phyloP scores from a whole-genome alignment of 2,888 invertebrate genomes.

The Pomacea canaliculata region DNA sequence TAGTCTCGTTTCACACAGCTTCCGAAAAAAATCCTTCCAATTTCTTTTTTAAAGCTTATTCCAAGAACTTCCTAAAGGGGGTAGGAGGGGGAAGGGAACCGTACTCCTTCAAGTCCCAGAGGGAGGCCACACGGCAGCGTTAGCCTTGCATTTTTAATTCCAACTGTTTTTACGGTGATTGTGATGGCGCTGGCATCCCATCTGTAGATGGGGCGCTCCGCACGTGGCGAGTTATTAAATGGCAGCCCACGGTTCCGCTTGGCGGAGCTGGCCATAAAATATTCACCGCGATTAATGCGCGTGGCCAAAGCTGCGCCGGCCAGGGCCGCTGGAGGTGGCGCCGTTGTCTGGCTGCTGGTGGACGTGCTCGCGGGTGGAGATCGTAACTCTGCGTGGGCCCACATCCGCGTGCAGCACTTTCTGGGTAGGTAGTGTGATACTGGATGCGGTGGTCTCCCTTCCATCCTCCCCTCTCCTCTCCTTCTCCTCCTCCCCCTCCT shows the following conservation, averaged over 20 bases:
- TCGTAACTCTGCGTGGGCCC: too few species aligned
- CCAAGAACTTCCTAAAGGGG: too few species aligned
- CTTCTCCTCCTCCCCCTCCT: not conserved
- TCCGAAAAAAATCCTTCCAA: too few species aligned
- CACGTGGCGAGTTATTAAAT: not conserved
- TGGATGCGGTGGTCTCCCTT: not conserved
- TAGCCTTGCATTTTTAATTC: conserved; percentile 1
- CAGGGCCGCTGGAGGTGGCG: not conserved
- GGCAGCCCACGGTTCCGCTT: not conserved
- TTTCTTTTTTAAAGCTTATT: too few species aligned
- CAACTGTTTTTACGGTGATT: conserved; percentile 1
- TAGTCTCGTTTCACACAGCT: too few species aligned
- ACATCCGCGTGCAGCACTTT: too few species aligned
- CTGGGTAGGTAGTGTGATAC: too few species aligned
- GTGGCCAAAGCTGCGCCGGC: not conserved
- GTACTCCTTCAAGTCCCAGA: too few species aligned
- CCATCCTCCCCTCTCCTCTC: not conserved
- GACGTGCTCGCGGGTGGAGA: not conserved
- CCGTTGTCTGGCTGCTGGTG: not conserved
- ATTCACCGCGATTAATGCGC: conserved; percentile 15
- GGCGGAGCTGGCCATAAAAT: conserved; percentile 2
- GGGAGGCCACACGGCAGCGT: too few species aligned
- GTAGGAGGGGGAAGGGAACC: too few species aligned
- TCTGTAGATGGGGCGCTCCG: not conserved
- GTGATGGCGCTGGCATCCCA: conserved; percentile 2